Evolutionary conservation across 2,113 vertebrate species (phyloP).

Genomic region (human): DNA sequence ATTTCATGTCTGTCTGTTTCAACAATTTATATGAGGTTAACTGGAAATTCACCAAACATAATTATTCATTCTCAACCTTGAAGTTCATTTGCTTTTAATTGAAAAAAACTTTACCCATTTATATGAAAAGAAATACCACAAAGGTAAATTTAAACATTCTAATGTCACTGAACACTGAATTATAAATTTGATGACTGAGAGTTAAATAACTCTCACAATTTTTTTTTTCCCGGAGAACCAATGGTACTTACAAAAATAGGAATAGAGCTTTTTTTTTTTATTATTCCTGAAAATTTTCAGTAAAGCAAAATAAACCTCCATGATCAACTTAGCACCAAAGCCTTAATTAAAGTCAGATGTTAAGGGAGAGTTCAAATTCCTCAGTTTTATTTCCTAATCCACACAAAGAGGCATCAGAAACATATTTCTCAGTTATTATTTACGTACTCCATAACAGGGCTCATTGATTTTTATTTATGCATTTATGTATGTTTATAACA

Average conservation of each 20-base stretch:
- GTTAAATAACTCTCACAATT: conserved; percentile 39
- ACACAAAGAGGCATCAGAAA: background rate
- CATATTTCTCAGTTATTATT: background rate
- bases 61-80: conserved; percentile 2
- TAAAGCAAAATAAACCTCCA: conserved; percentile 23
- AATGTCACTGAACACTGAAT: conserved; percentile 31
- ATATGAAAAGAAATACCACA: background rate
- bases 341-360: conserved; percentile 53
- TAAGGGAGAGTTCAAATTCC: background rate
- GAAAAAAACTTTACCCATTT: background rate
- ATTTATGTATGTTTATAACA: background rate
- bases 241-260: conserved; percentile 13
- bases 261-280: background rate
- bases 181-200: background rate
- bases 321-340: conserved; percentile 38
- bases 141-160: conserved; percentile 32
- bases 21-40: background rate
- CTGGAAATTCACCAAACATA: background rate
- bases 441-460: background rate
- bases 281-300: conserved; percentile 18
- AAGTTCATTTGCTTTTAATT: conserved; percentile 10
- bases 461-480: background rate
- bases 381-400: conserved; percentile 30
- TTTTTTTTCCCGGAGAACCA: background rate
- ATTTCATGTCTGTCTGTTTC: background rate